These are phyloP conservation scores for Choristoneura fumiferana DNA, from an alignment of 1,140 invertebrate species.

Conservation along the genomic window DNA sequence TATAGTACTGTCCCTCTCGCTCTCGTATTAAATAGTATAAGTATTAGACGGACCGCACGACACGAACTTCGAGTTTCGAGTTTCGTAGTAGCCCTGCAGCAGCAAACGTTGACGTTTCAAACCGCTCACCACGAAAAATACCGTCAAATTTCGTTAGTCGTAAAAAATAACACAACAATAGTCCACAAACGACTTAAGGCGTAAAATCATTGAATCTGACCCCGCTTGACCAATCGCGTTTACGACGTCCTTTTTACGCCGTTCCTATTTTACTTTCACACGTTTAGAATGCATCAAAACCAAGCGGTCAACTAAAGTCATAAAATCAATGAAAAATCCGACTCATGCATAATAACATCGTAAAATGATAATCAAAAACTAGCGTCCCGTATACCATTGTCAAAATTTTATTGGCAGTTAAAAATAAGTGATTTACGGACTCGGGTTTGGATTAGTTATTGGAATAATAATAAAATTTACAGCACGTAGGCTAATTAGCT, in stretches of 20 bases:
- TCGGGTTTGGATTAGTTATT: conserved; percentile 24
- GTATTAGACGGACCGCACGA: too few relatives aligned
- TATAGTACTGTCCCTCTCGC: too few relatives aligned
- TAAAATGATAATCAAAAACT: conserved; percentile 63
- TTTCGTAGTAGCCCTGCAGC: too few relatives aligned
- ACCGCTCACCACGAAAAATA: too few relatives aligned
- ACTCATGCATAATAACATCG: conserved; percentile 62
- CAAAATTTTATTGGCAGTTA: conserved; percentile 38
- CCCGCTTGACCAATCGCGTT: conserved; percentile 71
- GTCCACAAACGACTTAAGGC: too few relatives aligned
- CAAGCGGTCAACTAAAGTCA: conserved; percentile 46
- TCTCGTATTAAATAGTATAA: too few relatives aligned
- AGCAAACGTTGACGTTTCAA: too few relatives aligned
- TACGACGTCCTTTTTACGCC: conserved; percentile 58
- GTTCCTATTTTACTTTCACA: conserved; percentile 73
- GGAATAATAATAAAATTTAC: conserved; percentile 21
- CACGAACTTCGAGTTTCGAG: too few relatives aligned
- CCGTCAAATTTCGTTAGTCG: too few relatives aligned
- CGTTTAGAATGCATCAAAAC: conserved; percentile 67
- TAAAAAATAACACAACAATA: too few relatives aligned
- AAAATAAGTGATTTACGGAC: conserved; percentile 41
- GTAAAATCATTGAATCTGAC: conserved; percentile 44
- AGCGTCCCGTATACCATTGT: neutral
- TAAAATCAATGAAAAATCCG: conserved; percentile 56
- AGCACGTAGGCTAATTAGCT: conserved; percentile 31